Evolutionary conservation across 2,888 invertebrate species (phyloP), one percentile per base, ranked within the genome.

Genomic region (Parnassius apollo): DNA sequence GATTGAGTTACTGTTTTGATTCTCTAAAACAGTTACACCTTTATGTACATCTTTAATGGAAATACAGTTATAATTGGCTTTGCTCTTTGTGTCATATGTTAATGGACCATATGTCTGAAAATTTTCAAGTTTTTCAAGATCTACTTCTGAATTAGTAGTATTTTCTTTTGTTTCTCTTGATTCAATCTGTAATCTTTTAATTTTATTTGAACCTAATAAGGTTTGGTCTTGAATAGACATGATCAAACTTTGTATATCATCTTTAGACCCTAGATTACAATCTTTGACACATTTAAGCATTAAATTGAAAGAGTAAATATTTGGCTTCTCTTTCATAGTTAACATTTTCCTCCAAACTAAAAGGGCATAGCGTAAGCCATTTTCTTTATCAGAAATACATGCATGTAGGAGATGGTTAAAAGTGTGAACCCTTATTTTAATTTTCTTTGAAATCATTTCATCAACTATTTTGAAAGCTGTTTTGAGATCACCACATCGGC

Each of bases 301-400:
- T 42, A 97, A 92, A 91, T 98, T 97, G 76, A 96, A 98, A 1
- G 95, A 94, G 74, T 92, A 95, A 62, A 96, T 84, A 75, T 93
- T 94, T 0, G 98, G 97, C 53, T 83, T 89, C 51, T 97, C 92
- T 54, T 88, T 92, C 74, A 93, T 88, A 53, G 90, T 85, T 42
- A 94, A 80, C 94, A 98, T 95, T 90, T 96, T 95, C 58, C 96
- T 94, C 98, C 98, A 98, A n/a, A 97, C 95, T 62, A 95, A 81
- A 2, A 98, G 83, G 22, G 96, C 95, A 90, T 97, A 95, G 67
- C 95, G 93, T 74, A 98, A 95, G 0, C 99, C 98, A 71, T 94
- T 93, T 59, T 95, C 89, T 77, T 93, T 94, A 78, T 98, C 95
- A 22, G 94, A 91, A 61, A 97, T 95, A 76, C 98, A 97, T 4